Conservation (phyloP, 2,888 invertebrate species). For the Mantis religiosa region DNA sequence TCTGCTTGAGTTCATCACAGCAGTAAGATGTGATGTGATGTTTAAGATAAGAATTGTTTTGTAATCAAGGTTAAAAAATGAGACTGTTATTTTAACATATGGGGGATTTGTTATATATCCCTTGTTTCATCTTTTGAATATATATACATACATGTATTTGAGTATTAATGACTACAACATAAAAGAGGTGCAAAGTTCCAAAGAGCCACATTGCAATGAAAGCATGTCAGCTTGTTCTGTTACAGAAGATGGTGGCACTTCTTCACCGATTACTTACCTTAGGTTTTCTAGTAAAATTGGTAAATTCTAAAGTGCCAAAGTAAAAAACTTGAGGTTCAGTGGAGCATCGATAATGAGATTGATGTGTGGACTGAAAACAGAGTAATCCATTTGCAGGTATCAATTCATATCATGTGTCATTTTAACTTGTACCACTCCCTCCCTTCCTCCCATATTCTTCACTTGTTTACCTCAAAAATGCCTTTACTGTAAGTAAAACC, state of each 20-base stretch:
- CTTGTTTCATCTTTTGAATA: no score
- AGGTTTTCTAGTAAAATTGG: not conserved
- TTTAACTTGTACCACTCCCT: not conserved
- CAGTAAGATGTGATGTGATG: no score
- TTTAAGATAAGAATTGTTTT: no score
- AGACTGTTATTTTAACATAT: no score
- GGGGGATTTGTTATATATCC: no score
- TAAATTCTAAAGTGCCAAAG: not conserved
- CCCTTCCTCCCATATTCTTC: not conserved
- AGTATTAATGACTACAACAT: no score
- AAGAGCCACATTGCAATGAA: no score
- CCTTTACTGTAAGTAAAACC: conserved; percentile 1
- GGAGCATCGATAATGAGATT: not conserved
- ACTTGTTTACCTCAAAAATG: conserved; percentile 12
- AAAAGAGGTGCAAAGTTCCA: no score
- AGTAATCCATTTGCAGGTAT: conserved; percentile 4
- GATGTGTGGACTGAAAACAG: not conserved
- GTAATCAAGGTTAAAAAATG: no score
- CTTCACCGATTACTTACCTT: not conserved
- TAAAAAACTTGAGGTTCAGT: not conserved
- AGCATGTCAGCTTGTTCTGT: no score
- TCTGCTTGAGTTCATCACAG: no score
- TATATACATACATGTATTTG: no score
- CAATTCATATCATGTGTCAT: conserved; percentile 10
- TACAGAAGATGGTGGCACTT: not conserved